phyloP scores from a whole-genome alignment of 2,888 invertebrate species.

The Orgyia antiqua region DNA sequence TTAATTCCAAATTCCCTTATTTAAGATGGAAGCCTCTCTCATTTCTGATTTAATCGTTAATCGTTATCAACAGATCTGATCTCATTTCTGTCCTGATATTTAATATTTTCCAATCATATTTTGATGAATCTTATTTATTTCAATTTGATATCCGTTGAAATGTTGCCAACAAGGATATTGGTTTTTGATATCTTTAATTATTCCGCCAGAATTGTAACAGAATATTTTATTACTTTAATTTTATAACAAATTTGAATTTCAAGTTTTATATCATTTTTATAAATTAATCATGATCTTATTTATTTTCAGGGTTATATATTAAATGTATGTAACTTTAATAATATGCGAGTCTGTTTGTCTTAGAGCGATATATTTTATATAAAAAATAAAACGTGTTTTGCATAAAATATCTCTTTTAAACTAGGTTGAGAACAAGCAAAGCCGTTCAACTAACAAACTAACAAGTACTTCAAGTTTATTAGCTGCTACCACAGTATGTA shows the following conservation, averaged over 20 bases:
- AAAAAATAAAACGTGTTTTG: too few species aligned
- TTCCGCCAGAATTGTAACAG: constrained; percentile 2
- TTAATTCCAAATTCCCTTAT: constrained; percentile 12
- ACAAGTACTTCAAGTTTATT: too few species aligned
- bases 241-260: background rate
- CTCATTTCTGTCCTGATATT: constrained; percentile 17
- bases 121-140: constrained; percentile 16
- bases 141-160: constrained; percentile 8
- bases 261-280: background rate
- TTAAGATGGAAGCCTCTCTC: constrained; percentile 12
- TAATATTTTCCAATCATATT: constrained; percentile 20
- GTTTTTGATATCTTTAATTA: constrained; percentile 11
- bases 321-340: too few species aligned
- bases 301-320: too few species aligned
- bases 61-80: constrained; percentile 18
- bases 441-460: constrained; percentile 8
- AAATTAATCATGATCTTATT: too few species aligned
- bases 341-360: too few species aligned
- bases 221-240: background rate
- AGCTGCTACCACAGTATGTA: too few species aligned
- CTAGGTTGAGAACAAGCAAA: background rate
- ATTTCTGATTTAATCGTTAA: constrained; percentile 24
- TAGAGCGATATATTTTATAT: too few species aligned
- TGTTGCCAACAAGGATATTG: constrained; percentile 11
- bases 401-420: too few species aligned